Evolutionary conservation across 2,888 invertebrate species (phyloP).

Genomic region (Agriopis leucophaearia): DNA sequence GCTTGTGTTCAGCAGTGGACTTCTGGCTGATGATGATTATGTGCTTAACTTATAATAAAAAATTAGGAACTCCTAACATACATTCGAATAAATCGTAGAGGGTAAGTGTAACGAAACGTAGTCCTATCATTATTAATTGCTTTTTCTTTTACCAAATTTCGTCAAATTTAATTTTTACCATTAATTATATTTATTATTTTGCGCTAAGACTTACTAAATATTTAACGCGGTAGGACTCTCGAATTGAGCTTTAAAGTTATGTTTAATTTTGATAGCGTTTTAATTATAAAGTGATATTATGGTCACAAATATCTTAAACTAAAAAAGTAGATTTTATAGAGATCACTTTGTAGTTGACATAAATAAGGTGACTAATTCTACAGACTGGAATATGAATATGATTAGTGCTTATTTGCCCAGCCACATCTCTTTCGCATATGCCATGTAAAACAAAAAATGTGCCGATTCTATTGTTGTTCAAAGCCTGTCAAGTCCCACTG

Average conservation of each 20-base stretch:
- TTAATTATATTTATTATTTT: not conserved
- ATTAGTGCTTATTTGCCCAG: not conserved
- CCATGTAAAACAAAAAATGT: not conserved
- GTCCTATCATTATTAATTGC: not conserved
- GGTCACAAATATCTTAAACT: slow-evolving; percentile 24
- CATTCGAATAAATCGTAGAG: no score
- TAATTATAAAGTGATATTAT: slow-evolving; percentile 11
- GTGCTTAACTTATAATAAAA: no score
- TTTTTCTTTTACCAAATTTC: not conserved
- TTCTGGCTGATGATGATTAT: no score
- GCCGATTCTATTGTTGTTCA: not conserved
- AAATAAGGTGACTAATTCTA: not conserved
- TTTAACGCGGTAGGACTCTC: not conserved
- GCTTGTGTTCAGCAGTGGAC: no score
- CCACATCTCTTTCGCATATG: not conserved
- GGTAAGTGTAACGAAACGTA: no score
- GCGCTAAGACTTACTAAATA: not conserved
- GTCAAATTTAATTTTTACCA: not conserved
- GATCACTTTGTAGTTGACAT: not conserved
- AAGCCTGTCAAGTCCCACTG: no score
- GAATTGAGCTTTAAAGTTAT: slow-evolving; percentile 6
- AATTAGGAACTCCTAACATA: no score
- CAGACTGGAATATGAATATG: not conserved
- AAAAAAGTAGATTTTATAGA: slow-evolving; percentile 8
- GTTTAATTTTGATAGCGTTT: not conserved